Conservation (phyloP, 2,888 invertebrate species). For the Hirtodrosophila histrioides region DNA sequence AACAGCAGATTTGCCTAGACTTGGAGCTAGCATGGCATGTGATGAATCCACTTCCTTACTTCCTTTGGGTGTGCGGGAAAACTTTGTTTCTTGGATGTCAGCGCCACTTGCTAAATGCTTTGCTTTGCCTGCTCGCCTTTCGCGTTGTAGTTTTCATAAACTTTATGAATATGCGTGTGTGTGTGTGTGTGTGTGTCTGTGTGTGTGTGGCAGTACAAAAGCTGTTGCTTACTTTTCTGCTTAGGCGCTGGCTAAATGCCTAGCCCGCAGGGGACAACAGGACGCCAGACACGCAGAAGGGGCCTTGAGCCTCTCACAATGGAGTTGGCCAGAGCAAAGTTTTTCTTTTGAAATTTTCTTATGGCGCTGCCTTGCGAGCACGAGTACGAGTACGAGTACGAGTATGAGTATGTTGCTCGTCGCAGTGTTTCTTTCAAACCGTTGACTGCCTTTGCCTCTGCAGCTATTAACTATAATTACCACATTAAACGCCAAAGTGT, state of each 20-base stretch:
- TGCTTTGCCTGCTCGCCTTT: conserved; percentile 38
- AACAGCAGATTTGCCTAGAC: conserved; percentile 14
- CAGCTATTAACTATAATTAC: conserved; percentile 79
- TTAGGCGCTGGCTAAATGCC: conserved; percentile 72
- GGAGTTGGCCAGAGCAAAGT: conserved; percentile 40
- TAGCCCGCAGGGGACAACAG: conserved; percentile 56
- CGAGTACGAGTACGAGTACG: not conserved
- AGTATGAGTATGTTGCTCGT: conserved; percentile 17
- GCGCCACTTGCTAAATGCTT: conserved; percentile 65
- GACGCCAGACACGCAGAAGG: conserved; percentile 9
- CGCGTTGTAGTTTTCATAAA: conserved; percentile 62
- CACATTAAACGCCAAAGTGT: conserved; percentile 80
- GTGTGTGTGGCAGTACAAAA: conserved; percentile 52
- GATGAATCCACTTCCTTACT: conserved; percentile 54
- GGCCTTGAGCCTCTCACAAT: conserved; percentile 19
- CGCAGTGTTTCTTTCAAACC: conserved; percentile 48
- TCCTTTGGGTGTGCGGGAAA: conserved; percentile 35
- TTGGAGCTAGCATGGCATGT: conserved; percentile 29
- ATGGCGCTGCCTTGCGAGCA: conserved; percentile 6
- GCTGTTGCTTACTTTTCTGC: conserved; percentile 77
- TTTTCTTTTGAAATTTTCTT: conserved; percentile 42
- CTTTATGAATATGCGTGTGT: conserved; percentile 49
- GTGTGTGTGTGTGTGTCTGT: conserved; percentile 15
- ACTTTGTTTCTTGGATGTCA: conserved; percentile 58
- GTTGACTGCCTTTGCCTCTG: conserved; percentile 65